These are phyloP conservation scores for Lanius ludovicianus DNA, from an alignment of 2,113 vertebrate species.

Conservation along the genomic window DNA sequence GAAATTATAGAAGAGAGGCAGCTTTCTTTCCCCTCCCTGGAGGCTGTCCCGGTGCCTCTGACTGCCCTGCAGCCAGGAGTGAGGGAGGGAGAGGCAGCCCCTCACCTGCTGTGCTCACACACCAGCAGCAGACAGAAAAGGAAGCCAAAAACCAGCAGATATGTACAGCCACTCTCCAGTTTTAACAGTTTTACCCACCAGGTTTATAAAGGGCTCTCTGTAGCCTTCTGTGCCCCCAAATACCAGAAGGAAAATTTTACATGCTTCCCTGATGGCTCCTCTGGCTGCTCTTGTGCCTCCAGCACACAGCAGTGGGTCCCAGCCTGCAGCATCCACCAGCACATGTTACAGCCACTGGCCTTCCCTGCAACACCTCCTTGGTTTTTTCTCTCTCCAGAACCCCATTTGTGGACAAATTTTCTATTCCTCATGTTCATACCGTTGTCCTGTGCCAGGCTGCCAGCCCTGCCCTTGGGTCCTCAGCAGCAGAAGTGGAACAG, in stretches of 20 bases:
- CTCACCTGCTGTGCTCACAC: not conserved
- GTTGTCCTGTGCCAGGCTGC: not conserved
- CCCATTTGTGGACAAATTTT: not conserved
- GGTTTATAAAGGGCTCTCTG: not conserved
- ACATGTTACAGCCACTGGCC: accelerated
- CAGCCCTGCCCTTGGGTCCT: accelerated
- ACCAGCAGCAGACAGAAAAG: not conserved
- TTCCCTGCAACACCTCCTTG: not conserved
- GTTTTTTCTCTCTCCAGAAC: not conserved
- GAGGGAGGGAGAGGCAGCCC: not conserved
- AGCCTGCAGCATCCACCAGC: not conserved
- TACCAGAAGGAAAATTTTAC: too few species aligned
- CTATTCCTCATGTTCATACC: accelerated
- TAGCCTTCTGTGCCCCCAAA: not conserved
- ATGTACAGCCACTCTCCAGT: not conserved
- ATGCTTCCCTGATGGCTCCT: not conserved
- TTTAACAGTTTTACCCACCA: not conserved
- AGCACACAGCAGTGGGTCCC: accelerated
- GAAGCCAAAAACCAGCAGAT: not conserved
- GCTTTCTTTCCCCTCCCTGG: not conserved
- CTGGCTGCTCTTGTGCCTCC: not conserved
- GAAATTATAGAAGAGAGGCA: not conserved
- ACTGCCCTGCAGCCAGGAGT: not conserved
- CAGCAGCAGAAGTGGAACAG: not conserved
- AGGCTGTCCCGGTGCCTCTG: not conserved